Conservation (phyloP, 2,797 vertebrate genomes). For the Gymnothorax javanicus region DNA sequence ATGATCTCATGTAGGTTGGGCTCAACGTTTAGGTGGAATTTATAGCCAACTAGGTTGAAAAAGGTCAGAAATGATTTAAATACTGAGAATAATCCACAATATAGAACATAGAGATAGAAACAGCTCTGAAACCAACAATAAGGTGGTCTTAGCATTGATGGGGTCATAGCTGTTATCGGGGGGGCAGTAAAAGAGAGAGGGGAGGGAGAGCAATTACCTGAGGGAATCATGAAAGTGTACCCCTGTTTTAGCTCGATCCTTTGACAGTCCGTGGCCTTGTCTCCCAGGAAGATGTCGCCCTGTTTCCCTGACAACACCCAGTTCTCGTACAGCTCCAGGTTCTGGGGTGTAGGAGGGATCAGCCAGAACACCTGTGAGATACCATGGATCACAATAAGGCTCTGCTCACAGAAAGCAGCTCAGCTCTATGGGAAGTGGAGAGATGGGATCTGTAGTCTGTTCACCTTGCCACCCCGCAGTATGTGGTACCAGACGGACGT, state of each 20-base stretch:
- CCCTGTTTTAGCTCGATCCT: conserved; percentile 94
- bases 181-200: neutral
- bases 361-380: conserved; percentile 89
- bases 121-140: no score
- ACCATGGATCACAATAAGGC: neutral
- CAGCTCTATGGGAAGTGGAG: neutral
- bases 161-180: no score
- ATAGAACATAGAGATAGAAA: no score
- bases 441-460: no score
- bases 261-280: conserved; percentile 88
- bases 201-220: conserved; percentile 69
- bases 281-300: conserved; percentile 93
- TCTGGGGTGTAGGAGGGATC: conserved; percentile 92
- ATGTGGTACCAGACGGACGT: conserved; percentile 99
- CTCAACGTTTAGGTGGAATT: neutral
- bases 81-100: no score
- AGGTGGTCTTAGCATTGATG: no score
- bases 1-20: neutral
- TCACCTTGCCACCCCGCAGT: conserved; percentile 91
- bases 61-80: neutral
- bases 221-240: conserved; percentile 94
- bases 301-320: conserved; percentile 98
- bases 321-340: conserved; percentile 95
- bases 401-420: neutral
- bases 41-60: no score